phyloP scores from a whole-genome alignment of 1,140 invertebrate species.

The Stegodyphus mimosarum region DNA sequence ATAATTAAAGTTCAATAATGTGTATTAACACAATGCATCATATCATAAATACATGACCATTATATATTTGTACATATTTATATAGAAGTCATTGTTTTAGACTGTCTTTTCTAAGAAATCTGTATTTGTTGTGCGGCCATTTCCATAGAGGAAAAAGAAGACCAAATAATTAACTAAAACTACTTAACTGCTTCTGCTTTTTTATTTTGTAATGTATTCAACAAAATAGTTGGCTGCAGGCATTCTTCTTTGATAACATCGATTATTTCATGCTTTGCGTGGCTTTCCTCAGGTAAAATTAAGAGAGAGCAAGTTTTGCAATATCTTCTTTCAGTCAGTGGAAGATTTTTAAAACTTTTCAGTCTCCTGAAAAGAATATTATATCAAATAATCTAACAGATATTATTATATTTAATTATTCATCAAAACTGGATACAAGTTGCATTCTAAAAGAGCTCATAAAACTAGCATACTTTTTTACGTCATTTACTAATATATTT shows the following conservation, averaged over 20 bases:
- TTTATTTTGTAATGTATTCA: slow-evolving; percentile 22
- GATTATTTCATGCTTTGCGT: slow-evolving; percentile 18
- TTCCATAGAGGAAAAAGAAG: background rate
- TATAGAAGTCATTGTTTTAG: too few species aligned
- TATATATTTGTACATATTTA: too few species aligned
- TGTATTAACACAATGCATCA: too few species aligned
- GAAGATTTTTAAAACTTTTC: slow-evolving; percentile 1
- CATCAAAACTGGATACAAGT: too few species aligned
- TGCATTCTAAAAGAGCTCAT: too few species aligned
- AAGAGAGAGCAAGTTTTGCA: slow-evolving; percentile 46
- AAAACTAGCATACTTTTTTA: too few species aligned
- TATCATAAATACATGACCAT: too few species aligned
- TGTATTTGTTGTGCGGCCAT: too few species aligned
- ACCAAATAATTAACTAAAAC: background rate
- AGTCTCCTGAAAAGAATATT: slow-evolving; percentile 31
- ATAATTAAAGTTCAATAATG: too few species aligned
- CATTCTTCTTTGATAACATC: slow-evolving; percentile 7
- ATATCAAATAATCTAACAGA: background rate
- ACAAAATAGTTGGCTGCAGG: slow-evolving; percentile 4
- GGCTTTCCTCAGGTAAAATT: slow-evolving; percentile 21
- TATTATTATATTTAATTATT: background rate
- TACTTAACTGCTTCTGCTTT: slow-evolving; percentile 55
- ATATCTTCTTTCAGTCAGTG: slow-evolving; percentile 13
- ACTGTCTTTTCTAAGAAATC: too few species aligned
- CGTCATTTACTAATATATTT: too few species aligned